These are phyloP conservation scores for Sussaba pulchella DNA, from an alignment of 2,888 invertebrate genomes.

Conservation along the genomic window DNA sequence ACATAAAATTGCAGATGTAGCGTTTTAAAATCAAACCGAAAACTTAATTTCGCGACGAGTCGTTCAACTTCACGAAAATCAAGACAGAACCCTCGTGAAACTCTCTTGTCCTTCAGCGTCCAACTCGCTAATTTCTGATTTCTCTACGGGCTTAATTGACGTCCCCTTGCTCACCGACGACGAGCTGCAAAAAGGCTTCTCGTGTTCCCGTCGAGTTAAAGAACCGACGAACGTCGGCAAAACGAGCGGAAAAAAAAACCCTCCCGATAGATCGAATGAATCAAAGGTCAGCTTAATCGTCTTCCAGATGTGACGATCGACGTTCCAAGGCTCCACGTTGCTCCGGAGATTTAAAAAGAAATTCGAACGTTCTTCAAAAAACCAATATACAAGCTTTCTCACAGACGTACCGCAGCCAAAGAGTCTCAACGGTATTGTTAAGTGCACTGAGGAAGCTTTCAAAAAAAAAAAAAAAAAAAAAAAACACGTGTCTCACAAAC, in stretches of 20 bases:
- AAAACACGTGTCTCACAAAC: neutral
- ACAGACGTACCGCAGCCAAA: constrained; percentile 6
- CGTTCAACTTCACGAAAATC: neutral
- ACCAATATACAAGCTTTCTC: constrained; percentile 5
- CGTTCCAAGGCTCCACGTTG: constrained; percentile 6
- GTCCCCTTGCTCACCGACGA: constrained; percentile 18
- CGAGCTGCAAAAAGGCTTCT: constrained; percentile 44
- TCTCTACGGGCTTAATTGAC: constrained; percentile 51
- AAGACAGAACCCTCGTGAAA: neutral
- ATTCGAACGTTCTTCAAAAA: neutral
- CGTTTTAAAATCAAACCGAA: neutral
- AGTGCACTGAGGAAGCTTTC: constrained; percentile 12
- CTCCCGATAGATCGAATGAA: constrained; percentile 42
- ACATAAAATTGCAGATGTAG: too few relatives aligned
- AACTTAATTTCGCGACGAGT: neutral
- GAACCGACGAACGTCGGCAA: constrained; percentile 1
- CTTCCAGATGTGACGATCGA: constrained; percentile 27
- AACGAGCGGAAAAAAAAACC: constrained; percentile 5
- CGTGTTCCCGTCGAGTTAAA: constrained; percentile 26
- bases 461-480: too few relatives aligned
- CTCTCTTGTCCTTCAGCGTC: constrained; percentile 9
- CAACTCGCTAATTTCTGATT: constrained; percentile 37
- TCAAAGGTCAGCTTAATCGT: constrained; percentile 12
- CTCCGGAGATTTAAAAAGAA: neutral
- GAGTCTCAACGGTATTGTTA: constrained; percentile 10